Conservation (phyloP, 2,797 vertebrate genomes). For the Capromys pilorides region DNA sequence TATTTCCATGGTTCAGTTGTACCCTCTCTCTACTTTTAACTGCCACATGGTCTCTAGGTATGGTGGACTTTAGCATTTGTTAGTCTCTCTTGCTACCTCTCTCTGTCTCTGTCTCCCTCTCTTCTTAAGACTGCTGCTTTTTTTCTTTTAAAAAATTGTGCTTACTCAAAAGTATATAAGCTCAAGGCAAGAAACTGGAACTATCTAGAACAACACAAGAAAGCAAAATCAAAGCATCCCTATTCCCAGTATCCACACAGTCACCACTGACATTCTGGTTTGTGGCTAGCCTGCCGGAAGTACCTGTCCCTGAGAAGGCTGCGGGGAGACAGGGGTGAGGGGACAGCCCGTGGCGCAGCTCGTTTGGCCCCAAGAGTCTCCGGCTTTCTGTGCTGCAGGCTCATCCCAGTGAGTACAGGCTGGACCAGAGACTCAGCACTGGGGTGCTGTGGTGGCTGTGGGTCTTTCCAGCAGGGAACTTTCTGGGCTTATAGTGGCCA, state of each 20-base stretch:
- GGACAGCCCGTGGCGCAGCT: no score
- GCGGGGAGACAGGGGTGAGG: no score
- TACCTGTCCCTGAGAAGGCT: neutral
- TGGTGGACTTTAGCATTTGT: neutral
- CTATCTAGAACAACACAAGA: slow-evolving; percentile 21
- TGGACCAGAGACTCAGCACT: neutral
- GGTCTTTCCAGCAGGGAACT: neutral
- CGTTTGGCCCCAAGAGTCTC: neutral
- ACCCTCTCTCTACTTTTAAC: neutral
- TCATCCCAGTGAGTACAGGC: neutral
- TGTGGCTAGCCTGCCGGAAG: slow-evolving; percentile 3
- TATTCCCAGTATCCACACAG: neutral
- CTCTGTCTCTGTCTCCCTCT: neutral
- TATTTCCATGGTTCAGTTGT: slow-evolving; percentile 41
- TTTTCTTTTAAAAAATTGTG: neutral
- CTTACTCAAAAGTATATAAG: neutral
- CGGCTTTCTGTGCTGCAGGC: neutral
- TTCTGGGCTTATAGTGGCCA: neutral
- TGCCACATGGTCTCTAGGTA: neutral
- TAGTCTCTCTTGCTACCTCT: neutral
- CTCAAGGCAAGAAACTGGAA: slow-evolving; percentile 21
- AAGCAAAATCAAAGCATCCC: slow-evolving; percentile 14
- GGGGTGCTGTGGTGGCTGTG: neutral
- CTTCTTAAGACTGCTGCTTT: neutral
- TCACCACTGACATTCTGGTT: neutral